A percentile compares a stretch with the other conserved stretches of the same genome.
Evolutionary conservation across 2,113 vertebrate species (phyloP).

Genomic region (Onychostoma macrolepis): DNA sequence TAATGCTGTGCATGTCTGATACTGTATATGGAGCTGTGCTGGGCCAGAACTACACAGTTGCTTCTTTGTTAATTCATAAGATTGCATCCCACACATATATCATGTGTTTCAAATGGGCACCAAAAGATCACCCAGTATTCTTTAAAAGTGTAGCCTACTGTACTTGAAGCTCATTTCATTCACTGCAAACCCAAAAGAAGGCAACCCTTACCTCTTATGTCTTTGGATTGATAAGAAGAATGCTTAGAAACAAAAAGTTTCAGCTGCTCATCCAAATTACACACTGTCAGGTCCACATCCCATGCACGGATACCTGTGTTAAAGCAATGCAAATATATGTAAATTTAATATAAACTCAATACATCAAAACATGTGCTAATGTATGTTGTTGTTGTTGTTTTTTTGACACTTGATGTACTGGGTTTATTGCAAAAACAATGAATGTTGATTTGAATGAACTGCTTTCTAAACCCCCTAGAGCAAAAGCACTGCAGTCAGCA

Average conservation of each 20-base stretch:
- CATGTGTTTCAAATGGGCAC: not conserved
- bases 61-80: slow-evolving; percentile 19
- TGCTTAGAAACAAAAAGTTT: slow-evolving; percentile 86
- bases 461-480: not conserved
- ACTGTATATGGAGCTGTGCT: not conserved
- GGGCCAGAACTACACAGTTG: not conserved
- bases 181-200: not conserved
- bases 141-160: slow-evolving; percentile 13
- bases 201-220: slow-evolving; percentile 75
- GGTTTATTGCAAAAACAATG: not conserved
- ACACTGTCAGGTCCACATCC: slow-evolving; percentile 82
- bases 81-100: not conserved
- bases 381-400: not conserved
- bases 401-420: not conserved
- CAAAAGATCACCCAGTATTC: not conserved
- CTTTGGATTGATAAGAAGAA: slow-evolving; percentile 80
- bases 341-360: not conserved
- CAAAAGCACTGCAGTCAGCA: slow-evolving; percentile 26
- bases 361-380: not conserved
- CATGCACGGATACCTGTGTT: slow-evolving; percentile 84
- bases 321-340: not conserved
- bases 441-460: not conserved
- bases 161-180: not conserved
- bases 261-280: slow-evolving; percentile 84
- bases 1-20: not conserved